These are phyloP conservation scores for Piezodorus guildinii DNA, from an alignment of 1,140 invertebrate genomes.

Conservation along the genomic window DNA sequence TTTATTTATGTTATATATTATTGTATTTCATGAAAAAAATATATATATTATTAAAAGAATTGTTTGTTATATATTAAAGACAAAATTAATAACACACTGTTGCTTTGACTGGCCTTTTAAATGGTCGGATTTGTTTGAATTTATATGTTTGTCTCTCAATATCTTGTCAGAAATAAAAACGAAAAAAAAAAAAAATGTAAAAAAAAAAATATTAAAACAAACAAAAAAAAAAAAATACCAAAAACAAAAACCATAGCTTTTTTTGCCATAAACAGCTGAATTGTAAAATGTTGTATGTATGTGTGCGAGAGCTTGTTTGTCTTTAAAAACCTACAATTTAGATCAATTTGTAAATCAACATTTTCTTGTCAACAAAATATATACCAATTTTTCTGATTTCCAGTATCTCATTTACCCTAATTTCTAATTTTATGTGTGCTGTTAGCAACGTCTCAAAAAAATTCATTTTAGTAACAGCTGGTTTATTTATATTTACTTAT, in stretches of 20 bases:
- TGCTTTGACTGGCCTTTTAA: conserved; percentile 18
- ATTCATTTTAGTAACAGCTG: too few relatives aligned
- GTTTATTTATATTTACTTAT: too few relatives aligned
- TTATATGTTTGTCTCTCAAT: conserved; percentile 12
- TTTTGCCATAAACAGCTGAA: conserved; percentile 22
- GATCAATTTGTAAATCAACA: conserved; percentile 27
- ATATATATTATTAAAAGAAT: conserved; percentile 22
- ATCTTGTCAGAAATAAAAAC: conserved; percentile 14
- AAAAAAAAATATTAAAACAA: conserved; percentile 9
- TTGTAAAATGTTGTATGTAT: conserved; percentile 25
- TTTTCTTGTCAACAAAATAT: conserved; percentile 26
- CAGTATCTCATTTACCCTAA: too few relatives aligned
- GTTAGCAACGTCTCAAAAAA: too few relatives aligned
- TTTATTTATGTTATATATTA: conserved; percentile 24
- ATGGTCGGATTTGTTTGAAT: conserved; percentile 4
- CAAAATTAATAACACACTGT: conserved; percentile 15
- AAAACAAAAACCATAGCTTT: conserved; percentile 14
- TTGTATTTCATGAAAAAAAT: conserved; percentile 21
- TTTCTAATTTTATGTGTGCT: too few relatives aligned
- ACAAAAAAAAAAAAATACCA: conserved; percentile 5
- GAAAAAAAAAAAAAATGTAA: too few relatives aligned
- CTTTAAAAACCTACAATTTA: conserved; percentile 25
- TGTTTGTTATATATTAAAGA: conserved; percentile 21
- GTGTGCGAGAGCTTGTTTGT: conserved; percentile 26
- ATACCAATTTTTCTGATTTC: conserved; percentile 24